Conservation (phyloP, 2,113 vertebrate genomes). For the Psilopsiagon aurifrons region DNA sequence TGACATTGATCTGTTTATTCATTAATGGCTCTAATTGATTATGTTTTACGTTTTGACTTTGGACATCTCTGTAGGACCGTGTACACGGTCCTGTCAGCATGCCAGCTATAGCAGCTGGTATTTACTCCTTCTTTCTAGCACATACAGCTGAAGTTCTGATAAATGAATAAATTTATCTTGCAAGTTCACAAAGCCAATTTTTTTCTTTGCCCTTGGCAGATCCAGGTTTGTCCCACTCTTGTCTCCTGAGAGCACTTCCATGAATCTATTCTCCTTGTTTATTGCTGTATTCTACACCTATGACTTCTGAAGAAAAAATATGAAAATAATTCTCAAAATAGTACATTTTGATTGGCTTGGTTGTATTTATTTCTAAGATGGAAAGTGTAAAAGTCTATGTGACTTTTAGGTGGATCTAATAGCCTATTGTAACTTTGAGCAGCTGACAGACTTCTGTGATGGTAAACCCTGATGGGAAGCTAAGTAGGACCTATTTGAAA, state of each 20-base stretch:
- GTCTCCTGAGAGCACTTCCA: not conserved
- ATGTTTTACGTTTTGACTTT: not conserved
- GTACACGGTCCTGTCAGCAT: not conserved
- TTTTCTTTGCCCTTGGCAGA: not conserved
- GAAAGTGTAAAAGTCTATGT: not conserved
- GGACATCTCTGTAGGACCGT: not conserved
- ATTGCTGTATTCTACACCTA: not conserved
- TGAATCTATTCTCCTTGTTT: not conserved
- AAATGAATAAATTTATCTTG: not conserved
- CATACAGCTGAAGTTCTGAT: not conserved
- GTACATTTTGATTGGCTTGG: not conserved
- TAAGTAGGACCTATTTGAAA: not conserved
- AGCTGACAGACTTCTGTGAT: not conserved
- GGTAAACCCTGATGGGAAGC: not conserved
- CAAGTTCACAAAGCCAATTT: not conserved
- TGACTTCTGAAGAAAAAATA: not conserved
- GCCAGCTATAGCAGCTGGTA: rapidly evolving
- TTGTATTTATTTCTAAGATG: not conserved
- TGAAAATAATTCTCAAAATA: not conserved
- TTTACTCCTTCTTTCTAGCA: not conserved
- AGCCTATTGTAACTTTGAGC: not conserved
- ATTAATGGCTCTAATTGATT: not conserved
- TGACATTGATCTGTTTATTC: not conserved
- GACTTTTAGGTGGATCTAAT: not conserved
- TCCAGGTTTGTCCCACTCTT: not conserved